Evolutionary conservation across 2,888 invertebrate genomes (phyloP), one percentile per base, ranked within the genome.

Genomic region (Athalia circularis): DNA sequence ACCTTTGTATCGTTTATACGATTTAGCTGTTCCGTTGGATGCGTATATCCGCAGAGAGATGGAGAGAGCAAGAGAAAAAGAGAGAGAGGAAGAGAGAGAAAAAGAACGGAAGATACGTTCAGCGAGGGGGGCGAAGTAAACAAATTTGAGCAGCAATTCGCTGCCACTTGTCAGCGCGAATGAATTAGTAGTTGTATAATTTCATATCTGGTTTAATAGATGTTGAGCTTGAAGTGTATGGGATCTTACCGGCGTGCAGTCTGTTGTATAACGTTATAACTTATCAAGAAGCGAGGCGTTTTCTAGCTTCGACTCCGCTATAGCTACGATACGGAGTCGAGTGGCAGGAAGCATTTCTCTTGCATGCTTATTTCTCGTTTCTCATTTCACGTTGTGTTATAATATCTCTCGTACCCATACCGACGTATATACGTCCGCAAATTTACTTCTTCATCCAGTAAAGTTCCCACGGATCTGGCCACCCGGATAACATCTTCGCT

Each of bases 401-500:
- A n/a, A 54, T 29, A 54, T 54, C 9, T 54, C 54, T 54, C 9
- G 7, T 9, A 54, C 9, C 4, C 47, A 13, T 59, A 59, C 29
- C 9, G n/a, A 52, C 52, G 52, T 65, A 48, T 5, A 50, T 48
- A 50, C n/a, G 62, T 75, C 62, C 75, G 75, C 75, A 64, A 59
- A 75, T 70, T 75, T 62, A 75, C 62, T 62, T 75, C 75, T 72
- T 72, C 48, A 50, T 13, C 67, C 61, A 50, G 75, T 6, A 61
- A 64, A 50, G 62, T 75, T 75, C 75, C 75, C 75, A 75, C 75
- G 75, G 72, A 72, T 72, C 72, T 72, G 72, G 72, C 72, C 59
- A 72, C 72, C 45, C 57, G 72, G 75, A 75, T 75, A 75, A 75
- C 75, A 75, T 75, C 75, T 75, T 75, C 13, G n/a, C 29, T 75